Evolutionary conservation across 1,140 invertebrate species (phyloP).

Genomic region (Mactra quadrangularis): DNA sequence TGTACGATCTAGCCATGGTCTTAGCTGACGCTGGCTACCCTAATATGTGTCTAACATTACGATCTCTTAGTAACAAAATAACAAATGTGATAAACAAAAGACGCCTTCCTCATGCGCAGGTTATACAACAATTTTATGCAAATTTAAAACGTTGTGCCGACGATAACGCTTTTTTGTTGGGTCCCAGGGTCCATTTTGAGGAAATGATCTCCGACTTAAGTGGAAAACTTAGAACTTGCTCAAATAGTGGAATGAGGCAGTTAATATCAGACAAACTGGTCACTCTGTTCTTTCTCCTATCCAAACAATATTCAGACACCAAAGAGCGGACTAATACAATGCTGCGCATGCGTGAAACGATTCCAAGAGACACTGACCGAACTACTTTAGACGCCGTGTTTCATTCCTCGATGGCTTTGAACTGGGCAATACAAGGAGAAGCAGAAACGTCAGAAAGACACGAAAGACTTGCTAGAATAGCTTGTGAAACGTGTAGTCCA

Average conservation of each 20-base stretch:
- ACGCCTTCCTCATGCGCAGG: neutral
- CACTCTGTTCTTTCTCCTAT: neutral
- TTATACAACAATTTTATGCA: constrained; percentile 1
- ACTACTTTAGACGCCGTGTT: constrained; percentile 35
- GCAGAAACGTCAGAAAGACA: constrained; percentile 1
- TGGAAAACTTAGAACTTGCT: neutral
- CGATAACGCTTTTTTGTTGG: constrained; percentile 7
- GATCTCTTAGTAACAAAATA: neutral
- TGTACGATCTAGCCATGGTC: neutral
- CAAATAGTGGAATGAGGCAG: constrained; percentile 1
- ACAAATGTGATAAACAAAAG: constrained; percentile 10
- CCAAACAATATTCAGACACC: constrained; percentile 18
- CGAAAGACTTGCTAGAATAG: constrained; percentile 17
- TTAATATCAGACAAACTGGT: constrained; percentile 30
- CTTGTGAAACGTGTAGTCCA: constrained; percentile 25
- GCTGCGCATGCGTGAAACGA: constrained; percentile 7
- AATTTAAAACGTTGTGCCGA: neutral
- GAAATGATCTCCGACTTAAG: constrained; percentile 18
- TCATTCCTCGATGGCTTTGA: constrained; percentile 25
- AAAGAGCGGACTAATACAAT: constrained; percentile 3
- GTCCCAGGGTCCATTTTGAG: constrained; percentile 12
- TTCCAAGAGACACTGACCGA: constrained; percentile 13
- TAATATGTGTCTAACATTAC: neutral
- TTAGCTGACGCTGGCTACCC: constrained; percentile 7
- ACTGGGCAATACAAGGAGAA: constrained; percentile 31